These are phyloP conservation scores for Polydrusus tereticollis DNA, from an alignment of 2,888 invertebrate genomes.

Conservation along the genomic window DNA sequence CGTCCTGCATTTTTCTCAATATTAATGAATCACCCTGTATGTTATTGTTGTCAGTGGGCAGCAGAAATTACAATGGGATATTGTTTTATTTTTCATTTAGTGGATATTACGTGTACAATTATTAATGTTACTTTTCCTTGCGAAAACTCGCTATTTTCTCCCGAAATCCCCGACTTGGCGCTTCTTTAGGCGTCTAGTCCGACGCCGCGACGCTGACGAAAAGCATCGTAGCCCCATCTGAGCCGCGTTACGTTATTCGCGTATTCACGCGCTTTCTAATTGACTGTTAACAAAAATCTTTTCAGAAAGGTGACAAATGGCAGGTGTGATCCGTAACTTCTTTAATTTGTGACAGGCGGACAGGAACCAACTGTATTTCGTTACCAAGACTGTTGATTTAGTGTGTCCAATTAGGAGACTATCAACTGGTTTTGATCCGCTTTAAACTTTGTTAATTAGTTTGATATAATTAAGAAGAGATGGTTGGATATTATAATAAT, in stretches of 20 bases:
- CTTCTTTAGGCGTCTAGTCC: constrained; percentile 35
- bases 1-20: too few species aligned
- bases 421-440: not conserved
- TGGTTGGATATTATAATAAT: constrained; percentile 49
- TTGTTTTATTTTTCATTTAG: too few species aligned
- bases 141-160: constrained; percentile 25
- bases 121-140: not conserved
- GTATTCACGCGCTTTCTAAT: constrained; percentile 9
- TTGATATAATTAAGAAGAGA: not conserved
- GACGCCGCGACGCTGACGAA: constrained; percentile 42
- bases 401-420: not conserved
- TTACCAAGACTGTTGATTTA: not conserved
- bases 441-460: not conserved
- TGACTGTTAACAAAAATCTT: constrained; percentile 15
- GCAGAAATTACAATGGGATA: too few species aligned
- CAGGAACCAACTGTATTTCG: constrained; percentile 2
- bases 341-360: not conserved
- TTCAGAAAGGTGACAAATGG: constrained; percentile 16
- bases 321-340: constrained; percentile 6
- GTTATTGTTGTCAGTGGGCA: too few species aligned
- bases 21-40: too few species aligned
- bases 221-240: constrained; percentile 29
- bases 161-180: constrained; percentile 29
- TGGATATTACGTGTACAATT: too few species aligned
- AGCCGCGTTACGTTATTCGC: constrained; percentile 19